These are phyloP conservation scores for Sebastes iracundus DNA, from an alignment of 2,797 vertebrate genomes.

Conservation along the genomic window DNA sequence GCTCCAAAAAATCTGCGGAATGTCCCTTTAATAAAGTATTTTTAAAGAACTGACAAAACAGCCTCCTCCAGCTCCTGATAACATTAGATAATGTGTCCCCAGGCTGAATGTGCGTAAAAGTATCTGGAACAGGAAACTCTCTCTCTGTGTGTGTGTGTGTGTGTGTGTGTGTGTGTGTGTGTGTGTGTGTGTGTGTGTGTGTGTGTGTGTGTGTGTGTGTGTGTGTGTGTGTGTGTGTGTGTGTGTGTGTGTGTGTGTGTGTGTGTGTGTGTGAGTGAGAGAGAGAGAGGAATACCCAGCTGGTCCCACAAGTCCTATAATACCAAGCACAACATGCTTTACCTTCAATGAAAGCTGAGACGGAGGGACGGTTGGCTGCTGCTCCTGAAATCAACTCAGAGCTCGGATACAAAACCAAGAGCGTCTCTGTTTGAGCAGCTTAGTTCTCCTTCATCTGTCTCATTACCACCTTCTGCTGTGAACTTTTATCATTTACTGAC, in stretches of 20 bases:
- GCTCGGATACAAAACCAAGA: constrained; percentile 61
- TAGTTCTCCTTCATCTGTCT: constrained; percentile 22
- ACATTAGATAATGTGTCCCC: constrained; percentile 53
- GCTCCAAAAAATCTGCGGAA: constrained; percentile 33
- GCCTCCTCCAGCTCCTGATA: constrained; percentile 22
- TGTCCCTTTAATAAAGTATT: constrained; percentile 19
- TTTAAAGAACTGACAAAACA: constrained; percentile 19
- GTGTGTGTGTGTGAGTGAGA: constrained; percentile 1
- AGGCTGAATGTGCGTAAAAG: constrained; percentile 59
- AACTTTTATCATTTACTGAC: background rate
- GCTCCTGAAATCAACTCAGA: constrained; percentile 67
- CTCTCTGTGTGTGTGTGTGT: background rate
- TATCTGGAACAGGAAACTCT: constrained; percentile 57
- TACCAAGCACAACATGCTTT: constrained; percentile 78
- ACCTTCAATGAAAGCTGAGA: constrained; percentile 81
- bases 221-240: constrained; percentile 9
- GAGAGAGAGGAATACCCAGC: constrained; percentile 64
- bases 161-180: constrained; percentile 35
- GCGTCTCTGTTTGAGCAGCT: constrained; percentile 31
- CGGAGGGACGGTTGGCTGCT: constrained; percentile 59
- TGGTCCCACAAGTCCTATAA: constrained; percentile 81
- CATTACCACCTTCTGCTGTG: constrained; percentile 28
- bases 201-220: constrained; percentile 23
- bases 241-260: constrained; percentile 23
- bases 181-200: constrained; percentile 20